Conservation (phyloP, 2,113 vertebrate species). For the Coreoperca whiteheadi region DNA sequence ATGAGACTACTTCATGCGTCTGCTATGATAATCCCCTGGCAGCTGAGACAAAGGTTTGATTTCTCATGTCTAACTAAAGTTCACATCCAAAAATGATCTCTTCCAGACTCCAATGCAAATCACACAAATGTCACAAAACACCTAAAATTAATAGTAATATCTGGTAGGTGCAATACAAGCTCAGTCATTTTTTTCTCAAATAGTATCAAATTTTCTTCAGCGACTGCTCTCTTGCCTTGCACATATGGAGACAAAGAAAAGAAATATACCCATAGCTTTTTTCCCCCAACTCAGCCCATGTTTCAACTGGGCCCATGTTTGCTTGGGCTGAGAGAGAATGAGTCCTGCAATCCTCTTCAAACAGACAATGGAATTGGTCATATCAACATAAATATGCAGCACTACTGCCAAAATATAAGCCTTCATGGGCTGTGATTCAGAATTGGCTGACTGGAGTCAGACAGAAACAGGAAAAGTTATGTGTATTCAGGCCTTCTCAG, state of each 20-base stretch:
- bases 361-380: conserved; percentile 56
- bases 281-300: conserved; percentile 22
- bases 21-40: conserved; percentile 33
- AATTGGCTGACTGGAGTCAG: conserved; percentile 48
- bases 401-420: conserved; percentile 61
- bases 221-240: conserved; percentile 33
- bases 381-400: conserved; percentile 61
- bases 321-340: conserved; percentile 37
- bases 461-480: conserved; percentile 33
- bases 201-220: conserved; percentile 35
- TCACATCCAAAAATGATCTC: conserved; percentile 57
- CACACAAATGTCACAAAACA: conserved; percentile 75
- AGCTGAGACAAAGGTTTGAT: conserved; percentile 45
- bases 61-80: conserved; percentile 55
- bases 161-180: conserved; percentile 65
- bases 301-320: conserved; percentile 34
- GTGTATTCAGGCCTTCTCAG: conserved; percentile 38
- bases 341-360: conserved; percentile 47
- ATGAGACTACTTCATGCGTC: conserved; percentile 51
- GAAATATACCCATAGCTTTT: conserved; percentile 9
- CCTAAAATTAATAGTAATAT: conserved; percentile 59
- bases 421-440: conserved; percentile 57
- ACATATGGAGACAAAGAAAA: conserved; percentile 38
- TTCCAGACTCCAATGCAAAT: conserved; percentile 59
- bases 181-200: conserved; percentile 38